Evolutionary conservation across 2,888 invertebrate species (phyloP).

Genomic region (Macaria liturata): DNA sequence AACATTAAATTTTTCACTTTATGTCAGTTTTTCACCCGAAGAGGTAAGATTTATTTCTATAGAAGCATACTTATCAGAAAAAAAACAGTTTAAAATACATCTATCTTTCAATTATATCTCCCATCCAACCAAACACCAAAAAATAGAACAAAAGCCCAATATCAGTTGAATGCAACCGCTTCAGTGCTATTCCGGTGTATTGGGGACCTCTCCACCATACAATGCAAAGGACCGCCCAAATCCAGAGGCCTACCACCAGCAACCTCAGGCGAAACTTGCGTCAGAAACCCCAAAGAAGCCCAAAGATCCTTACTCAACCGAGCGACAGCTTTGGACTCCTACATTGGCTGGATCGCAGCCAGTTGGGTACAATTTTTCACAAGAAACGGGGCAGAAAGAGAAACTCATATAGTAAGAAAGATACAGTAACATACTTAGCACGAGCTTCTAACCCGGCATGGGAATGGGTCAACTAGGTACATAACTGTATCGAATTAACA

Average conservation of each 20-base stretch:
- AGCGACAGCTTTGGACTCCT: slow-evolving; percentile 72
- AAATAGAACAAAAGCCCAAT: too few species aligned
- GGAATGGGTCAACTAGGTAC: too few species aligned
- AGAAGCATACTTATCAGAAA: too few species aligned
- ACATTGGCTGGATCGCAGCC: slow-evolving; percentile 74
- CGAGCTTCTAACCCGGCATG: slow-evolving; percentile 16
- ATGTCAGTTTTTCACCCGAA: too few species aligned
- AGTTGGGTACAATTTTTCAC: slow-evolving; percentile 75
- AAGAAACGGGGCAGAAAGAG: slow-evolving; percentile 63
- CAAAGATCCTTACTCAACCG: slow-evolving; percentile 63
- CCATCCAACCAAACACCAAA: too few species aligned
- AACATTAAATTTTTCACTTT: too few species aligned
- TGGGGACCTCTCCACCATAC: slow-evolving; percentile 73
- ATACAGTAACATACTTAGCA: slow-evolving; percentile 3
- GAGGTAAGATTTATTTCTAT: too few species aligned
- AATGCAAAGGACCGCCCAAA: slow-evolving; percentile 64
- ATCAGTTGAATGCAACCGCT: slow-evolving; percentile 48
- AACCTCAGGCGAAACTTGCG: slow-evolving; percentile 55
- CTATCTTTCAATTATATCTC: too few species aligned
- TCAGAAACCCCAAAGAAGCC: slow-evolving; percentile 59
- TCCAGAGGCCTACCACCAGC: slow-evolving; percentile 30
- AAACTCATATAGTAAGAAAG: slow-evolving; percentile 68
- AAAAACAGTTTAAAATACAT: too few species aligned
- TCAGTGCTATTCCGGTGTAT: slow-evolving; percentile 79
- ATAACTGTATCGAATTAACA: too few species aligned